Percentiles rank a stretch among this genome's conserved stretches.
Evolutionary conservation across 2,888 invertebrate species (phyloP).

Genomic region (Latrodectus elegans): DNA sequence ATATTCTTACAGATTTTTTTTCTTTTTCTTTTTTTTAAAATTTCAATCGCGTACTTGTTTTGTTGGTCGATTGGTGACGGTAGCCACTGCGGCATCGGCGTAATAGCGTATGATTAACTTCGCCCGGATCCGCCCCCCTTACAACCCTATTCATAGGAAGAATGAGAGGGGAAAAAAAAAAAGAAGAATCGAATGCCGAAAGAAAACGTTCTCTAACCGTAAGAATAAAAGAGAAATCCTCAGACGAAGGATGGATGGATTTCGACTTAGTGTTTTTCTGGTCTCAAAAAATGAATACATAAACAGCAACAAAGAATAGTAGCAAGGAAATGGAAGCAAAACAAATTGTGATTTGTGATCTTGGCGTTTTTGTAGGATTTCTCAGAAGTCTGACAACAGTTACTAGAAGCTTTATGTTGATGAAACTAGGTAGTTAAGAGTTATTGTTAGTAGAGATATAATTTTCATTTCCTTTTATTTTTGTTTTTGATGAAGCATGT

Average conservation of each 20-base stretch:
- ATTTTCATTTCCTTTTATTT: too few species aligned
- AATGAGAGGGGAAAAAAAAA: background rate
- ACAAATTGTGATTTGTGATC: background rate
- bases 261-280: background rate
- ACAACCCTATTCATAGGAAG: constrained; percentile 3
- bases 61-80: constrained; percentile 19
- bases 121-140: constrained; percentile 9
- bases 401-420: too few species aligned
- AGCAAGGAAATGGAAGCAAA: background rate
- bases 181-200: too few species aligned
- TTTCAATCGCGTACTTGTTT: constrained; percentile 29
- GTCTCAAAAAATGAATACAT: constrained; percentile 39
- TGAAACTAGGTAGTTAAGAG: too few species aligned
- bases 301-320: constrained; percentile 10
- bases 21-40: constrained; percentile 11
- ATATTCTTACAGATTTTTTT: constrained; percentile 19
- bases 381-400: too few species aligned
- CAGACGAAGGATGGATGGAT: constrained; percentile 29
- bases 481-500: too few species aligned
- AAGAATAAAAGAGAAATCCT: constrained; percentile 2
- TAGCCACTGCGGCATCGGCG: constrained; percentile 21
- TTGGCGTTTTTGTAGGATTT: background rate
- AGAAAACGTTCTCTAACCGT: too few species aligned
- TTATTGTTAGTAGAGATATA: too few species aligned
- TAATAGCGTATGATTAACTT: constrained; percentile 64